Conservation (phyloP, 2,888 invertebrate genomes). For the Brachypterus glaber region DNA sequence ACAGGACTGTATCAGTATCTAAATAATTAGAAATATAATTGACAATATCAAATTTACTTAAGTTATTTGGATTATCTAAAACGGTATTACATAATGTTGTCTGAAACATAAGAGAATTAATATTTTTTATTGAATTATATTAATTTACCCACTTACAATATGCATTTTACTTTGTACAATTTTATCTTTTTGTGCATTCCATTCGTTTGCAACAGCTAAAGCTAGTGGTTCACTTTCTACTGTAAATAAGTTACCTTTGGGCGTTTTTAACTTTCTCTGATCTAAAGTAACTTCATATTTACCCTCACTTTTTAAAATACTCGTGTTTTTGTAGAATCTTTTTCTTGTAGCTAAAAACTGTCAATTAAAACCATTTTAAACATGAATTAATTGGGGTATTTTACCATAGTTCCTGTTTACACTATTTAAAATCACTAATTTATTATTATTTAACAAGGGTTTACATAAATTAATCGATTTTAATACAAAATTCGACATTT, state of each 20-base stretch:
- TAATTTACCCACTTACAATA: conserved; percentile 49
- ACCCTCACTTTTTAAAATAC: conserved; percentile 57
- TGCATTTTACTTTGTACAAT: conserved; percentile 81
- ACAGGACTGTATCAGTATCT: conserved; percentile 74
- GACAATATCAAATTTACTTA: conserved; percentile 65
- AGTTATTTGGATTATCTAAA: conserved; percentile 83
- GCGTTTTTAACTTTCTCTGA: conserved; percentile 82
- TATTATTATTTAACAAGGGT: background rate
- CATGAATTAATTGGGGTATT: background rate
- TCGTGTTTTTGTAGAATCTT: conserved; percentile 50
- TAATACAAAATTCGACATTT: no score
- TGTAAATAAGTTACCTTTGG: conserved; percentile 64
- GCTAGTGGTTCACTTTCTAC: conserved; percentile 83
- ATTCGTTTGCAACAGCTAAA: conserved; percentile 87
- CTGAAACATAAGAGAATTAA: conserved; percentile 40
- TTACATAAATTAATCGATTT: no score
- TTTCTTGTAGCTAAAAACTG: conserved; percentile 12
- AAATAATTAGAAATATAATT: conserved; percentile 70
- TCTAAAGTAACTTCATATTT: conserved; percentile 84
- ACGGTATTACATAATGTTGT: conserved; percentile 85
- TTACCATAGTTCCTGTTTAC: background rate
- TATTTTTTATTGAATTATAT: conserved; percentile 6
- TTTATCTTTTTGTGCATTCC: conserved; percentile 74
- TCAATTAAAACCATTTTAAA: conserved; percentile 1
- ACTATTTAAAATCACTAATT: background rate